Percentiles rank a stretch among this genome's conserved stretches.
Conservation (phyloP, 1,140 invertebrate genomes). For the Akabosia matsudoensis region DNA sequence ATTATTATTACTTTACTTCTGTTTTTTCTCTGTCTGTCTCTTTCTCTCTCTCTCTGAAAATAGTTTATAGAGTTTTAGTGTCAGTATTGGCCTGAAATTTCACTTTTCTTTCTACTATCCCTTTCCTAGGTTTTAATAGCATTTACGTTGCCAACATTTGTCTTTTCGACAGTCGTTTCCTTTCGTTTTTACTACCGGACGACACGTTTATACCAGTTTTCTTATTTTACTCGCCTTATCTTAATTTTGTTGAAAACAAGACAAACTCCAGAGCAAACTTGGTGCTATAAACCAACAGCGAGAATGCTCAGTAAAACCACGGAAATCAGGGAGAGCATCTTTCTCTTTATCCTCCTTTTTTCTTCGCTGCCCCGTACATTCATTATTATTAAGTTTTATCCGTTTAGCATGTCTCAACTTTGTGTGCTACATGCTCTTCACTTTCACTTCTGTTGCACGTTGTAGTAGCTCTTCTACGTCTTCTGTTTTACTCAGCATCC, state of each 20-base stretch:
- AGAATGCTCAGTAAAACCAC: neutral
- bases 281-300: neutral
- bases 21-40: too few species aligned
- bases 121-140: neutral
- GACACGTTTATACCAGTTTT: neutral
- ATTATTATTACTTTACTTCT: too few species aligned
- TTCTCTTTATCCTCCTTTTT: neutral
- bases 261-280: too few species aligned
- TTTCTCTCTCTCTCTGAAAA: too few species aligned
- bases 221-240: neutral
- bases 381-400: neutral
- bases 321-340: neutral
- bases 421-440: neutral
- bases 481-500: neutral
- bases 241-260: neutral
- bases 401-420: neutral
- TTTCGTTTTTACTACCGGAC: constrained; percentile 12
- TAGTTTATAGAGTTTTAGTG: too few species aligned
- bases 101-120: neutral
- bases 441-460: neutral
- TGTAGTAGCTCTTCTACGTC: too few species aligned
- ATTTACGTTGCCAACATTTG: constrained; percentile 11
- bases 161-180: constrained; percentile 1
- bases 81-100: too few species aligned
- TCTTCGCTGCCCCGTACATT: too few species aligned